A percentile compares a stretch with the other conserved stretches of the same genome.
Evolutionary conservation across 2,113 vertebrate genomes (phyloP).

Genomic region (Oreochromis spilurus): DNA sequence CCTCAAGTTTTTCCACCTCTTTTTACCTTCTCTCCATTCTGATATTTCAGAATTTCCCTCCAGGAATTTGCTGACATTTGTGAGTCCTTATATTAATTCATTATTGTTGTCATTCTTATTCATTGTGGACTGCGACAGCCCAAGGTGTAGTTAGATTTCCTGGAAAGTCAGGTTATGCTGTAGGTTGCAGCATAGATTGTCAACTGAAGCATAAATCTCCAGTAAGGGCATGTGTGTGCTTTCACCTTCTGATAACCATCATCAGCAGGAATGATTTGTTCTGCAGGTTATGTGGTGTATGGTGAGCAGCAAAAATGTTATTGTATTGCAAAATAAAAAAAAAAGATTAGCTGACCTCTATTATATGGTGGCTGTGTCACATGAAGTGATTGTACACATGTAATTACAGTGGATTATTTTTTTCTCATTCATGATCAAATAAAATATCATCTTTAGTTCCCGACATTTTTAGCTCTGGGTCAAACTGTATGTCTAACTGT

Average conservation of each 20-base stretch:
- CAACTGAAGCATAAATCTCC: neutral
- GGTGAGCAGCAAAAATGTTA: neutral
- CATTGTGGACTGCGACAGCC: rapidly evolving
- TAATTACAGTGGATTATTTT: neutral
- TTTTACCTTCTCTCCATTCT: rapidly evolving
- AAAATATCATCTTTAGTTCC: neutral
- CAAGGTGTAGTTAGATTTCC: rapidly evolving
- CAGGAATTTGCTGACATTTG: neutral
- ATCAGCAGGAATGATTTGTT: rapidly evolving
- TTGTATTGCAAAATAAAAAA: neutral
- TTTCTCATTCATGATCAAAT: rapidly evolving
- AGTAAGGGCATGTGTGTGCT: neutral
- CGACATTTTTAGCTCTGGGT: neutral
- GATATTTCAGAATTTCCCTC: neutral
- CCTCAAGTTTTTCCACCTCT: neutral
- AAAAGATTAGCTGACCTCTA: neutral
- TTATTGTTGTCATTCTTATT: rapidly evolving
- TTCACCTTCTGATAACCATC: neutral
- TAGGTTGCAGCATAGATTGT: neutral
- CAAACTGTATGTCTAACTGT: neutral
- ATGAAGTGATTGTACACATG: neutral
- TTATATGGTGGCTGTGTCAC: neutral
- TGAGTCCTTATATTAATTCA: neutral
- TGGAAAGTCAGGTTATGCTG: rapidly evolving
- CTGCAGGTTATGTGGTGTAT: neutral